Base-by-base conservation (phyloP, 2,888 invertebrate genomes). In the Drosophila picticornis region DNA sequence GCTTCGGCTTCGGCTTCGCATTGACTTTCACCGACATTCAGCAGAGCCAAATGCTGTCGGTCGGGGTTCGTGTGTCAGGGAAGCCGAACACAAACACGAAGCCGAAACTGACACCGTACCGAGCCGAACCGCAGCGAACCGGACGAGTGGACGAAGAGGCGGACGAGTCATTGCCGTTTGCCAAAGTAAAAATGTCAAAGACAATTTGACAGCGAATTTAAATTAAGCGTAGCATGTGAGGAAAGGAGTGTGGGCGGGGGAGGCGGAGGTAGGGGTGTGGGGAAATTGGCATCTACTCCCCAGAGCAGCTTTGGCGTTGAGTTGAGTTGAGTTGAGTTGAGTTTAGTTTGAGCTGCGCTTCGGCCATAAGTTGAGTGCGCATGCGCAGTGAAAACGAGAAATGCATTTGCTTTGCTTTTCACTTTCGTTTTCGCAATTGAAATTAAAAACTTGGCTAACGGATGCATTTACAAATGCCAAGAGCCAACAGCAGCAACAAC, bases 381-480 rank as follows among this genome's bases (percentile, higher is more conserved):
- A 74, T 87, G 84, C 84, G 73, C 89, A 86, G 84, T 77, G 84
- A 81, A 77, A 82, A 83, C 70, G 68, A 89, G 89, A 87, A 87
- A 85, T 82, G 89, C 77, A 89, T 89, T 87, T 71, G 43, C 46
- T 72, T 78, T 69, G 82, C 85, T 88, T 86, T 87, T 87, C 87
- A 87, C 87, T 87, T 87, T 90, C 90, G 85, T 88, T 87, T 85
- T 87, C 77, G 84, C 88, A 84, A 75, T 84, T 80, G 87, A 81
- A 87, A 87, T 83, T 88, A 81, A 85, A 87, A 81, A 90, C 87
- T 90, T 90, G 88, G 87, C 87, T 88, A 87, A 85, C 87, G 87
- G 87, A 87, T 87, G 87, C 90, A 86, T 75, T 77, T 74, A 76
- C 79, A 85, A 85, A 62, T 82, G 82, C 78, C 84, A 75, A 83